Conservation (phyloP, 2,888 invertebrate species). For the Sceliomorpha sp. region DNA sequence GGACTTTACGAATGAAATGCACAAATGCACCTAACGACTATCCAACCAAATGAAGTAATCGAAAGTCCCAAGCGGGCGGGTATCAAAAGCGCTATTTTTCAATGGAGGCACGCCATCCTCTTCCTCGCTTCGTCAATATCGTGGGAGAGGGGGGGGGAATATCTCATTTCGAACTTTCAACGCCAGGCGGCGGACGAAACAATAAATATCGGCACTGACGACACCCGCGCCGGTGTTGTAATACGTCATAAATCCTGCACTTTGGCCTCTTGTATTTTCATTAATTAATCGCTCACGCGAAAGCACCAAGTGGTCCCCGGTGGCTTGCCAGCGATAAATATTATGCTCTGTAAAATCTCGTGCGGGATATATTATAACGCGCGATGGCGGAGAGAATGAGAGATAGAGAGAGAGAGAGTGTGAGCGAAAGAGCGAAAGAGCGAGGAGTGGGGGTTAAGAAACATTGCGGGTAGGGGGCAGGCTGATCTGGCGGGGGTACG, state of each 20-base stretch:
- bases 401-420: background rate
- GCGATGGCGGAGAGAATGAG: background rate
- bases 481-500: slow-evolving; percentile 1
- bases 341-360: slow-evolving; percentile 23
- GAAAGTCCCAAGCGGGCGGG: too few relatives aligned
- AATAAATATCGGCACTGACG: slow-evolving; percentile 40
- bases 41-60: too few relatives aligned
- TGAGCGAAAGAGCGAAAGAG: slow-evolving; percentile 11
- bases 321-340: slow-evolving; percentile 36
- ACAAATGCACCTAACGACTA: too few relatives aligned
- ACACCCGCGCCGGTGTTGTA: slow-evolving; percentile 28
- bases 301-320: slow-evolving; percentile 46
- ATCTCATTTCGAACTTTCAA: background rate
- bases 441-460: slow-evolving; percentile 10
- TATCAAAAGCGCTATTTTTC: too few relatives aligned
- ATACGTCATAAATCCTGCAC: slow-evolving; percentile 49
- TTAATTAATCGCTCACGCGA: slow-evolving; percentile 47
- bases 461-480: slow-evolving; percentile 1
- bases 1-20: too few relatives aligned
- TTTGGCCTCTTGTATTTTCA: slow-evolving; percentile 42
- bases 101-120: too few relatives aligned
- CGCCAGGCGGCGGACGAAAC: slow-evolving; percentile 1
- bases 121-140: too few relatives aligned
- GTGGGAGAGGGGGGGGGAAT: too few relatives aligned
- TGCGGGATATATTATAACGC: background rate